phyloP scores from a whole-genome alignment of 2,797 vertebrate genomes.

The Gymnothorax reevesii region DNA sequence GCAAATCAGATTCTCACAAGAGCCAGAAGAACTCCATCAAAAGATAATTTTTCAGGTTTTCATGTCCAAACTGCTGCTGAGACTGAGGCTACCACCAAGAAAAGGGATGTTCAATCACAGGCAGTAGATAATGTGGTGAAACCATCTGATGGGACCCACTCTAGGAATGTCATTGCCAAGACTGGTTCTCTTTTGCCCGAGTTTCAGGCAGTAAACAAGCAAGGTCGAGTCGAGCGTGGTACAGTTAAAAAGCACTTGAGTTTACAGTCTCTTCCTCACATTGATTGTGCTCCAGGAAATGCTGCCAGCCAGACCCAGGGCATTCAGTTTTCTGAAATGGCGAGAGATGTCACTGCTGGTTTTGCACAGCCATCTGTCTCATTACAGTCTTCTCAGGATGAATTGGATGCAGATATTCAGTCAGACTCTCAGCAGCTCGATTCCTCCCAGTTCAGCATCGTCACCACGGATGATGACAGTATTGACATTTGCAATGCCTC shows the following conservation, averaged over 20 bases:
- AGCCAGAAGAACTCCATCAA: slow-evolving; percentile 61
- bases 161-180: not conserved
- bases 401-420: slow-evolving; percentile 45
- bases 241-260: slow-evolving; percentile 34
- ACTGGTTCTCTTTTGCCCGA: not conserved
- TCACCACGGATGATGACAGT: slow-evolving; percentile 61
- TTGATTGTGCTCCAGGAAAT: slow-evolving; percentile 15
- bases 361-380: not conserved
- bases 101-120: slow-evolving; percentile 11
- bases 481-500: slow-evolving; percentile 65
- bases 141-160: not conserved
- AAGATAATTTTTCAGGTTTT: slow-evolving; percentile 33
- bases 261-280: slow-evolving; percentile 26
- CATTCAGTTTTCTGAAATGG: not conserved
- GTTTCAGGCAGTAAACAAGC: not conserved
- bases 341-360: slow-evolving; percentile 3
- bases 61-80: slow-evolving; percentile 25
- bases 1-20: slow-evolving; percentile 56
- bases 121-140: slow-evolving; percentile 20
- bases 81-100: not conserved
- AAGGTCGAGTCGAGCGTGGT: slow-evolving; percentile 22
- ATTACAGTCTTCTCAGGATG: slow-evolving; percentile 20
- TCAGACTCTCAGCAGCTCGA: slow-evolving; percentile 59
- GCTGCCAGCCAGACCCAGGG: slow-evolving; percentile 15
- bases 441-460: slow-evolving; percentile 58